Conservation (phyloP, 2,113 vertebrate genomes). For the Oncorhynchus nerka region DNA sequence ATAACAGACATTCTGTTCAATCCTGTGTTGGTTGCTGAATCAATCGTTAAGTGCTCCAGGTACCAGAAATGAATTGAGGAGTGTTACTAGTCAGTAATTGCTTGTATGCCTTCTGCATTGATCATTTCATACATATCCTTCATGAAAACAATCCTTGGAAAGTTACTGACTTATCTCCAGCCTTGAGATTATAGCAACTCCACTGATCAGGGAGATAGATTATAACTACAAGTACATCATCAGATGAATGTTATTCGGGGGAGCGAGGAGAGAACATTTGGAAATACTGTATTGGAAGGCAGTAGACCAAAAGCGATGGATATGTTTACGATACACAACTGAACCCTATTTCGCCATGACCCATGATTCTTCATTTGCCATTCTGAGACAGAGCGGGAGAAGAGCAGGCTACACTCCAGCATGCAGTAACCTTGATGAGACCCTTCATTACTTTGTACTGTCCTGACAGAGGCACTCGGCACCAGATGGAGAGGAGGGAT, state of each 20-base stretch:
- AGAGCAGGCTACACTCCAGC: conserved; percentile 43
- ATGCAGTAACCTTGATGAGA: conserved; percentile 77
- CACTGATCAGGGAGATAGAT: too few species aligned
- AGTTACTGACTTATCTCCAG: too few species aligned
- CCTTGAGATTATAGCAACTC: too few species aligned
- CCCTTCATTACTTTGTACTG: conserved; percentile 74
- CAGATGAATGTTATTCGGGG: too few species aligned
- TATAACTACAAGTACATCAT: too few species aligned
- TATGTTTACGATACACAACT: background rate
- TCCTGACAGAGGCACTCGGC: conserved; percentile 68
- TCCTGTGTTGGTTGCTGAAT: background rate
- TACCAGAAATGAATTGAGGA: background rate
- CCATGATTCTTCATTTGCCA: background rate
- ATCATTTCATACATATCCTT: background rate
- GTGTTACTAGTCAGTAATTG: background rate
- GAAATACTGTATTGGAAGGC: too few species aligned
- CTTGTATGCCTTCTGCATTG: background rate
- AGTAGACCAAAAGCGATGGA: too few species aligned
- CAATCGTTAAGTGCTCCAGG: background rate
- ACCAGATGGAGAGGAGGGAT: conserved; percentile 79
- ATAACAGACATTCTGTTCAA: background rate
- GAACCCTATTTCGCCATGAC: background rate
- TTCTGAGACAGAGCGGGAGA: background rate
- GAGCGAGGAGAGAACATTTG: too few species aligned
- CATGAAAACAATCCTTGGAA: too few species aligned